Evolutionary conservation across 2,797 vertebrate genomes (phyloP), one percentile per base, ranked within the genome.

Genomic region (Atherinosoma microstoma): DNA sequence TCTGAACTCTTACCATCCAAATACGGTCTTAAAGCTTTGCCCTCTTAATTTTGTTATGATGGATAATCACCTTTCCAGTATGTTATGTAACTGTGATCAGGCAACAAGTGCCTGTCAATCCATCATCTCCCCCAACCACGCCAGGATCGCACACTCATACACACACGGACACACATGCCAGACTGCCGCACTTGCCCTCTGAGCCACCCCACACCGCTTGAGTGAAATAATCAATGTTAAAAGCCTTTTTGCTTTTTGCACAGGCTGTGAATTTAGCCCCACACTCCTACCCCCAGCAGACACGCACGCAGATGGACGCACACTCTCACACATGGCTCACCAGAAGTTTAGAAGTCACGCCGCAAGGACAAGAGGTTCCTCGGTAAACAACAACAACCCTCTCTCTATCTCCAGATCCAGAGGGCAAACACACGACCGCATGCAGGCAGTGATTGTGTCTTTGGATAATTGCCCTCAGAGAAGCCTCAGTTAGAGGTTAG

Each of bases 161-260:
- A 67, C 65, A 20, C 65, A 62, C 40, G 29, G 54, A 9, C 54
- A 65, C 73, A 65, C 77, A 87, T 53, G 62, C 54, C 70, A 51
- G 71, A 62, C 70, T 68, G 68, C 73, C 57, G 29, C 70, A 53
- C 29, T 2, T 38, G 5, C 51, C 75, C 73, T 83, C 73, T 61
- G 78, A 78, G 73, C 81, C 69, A 78, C 83, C 64, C 77, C 66
- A 54, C 36, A 40, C 64, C 9, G 60, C 81, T 66, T 79, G 83
- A 78, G 80, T 85, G 77, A 88, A 87, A 85, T 80, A 94, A 95
- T 95, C 94, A 84, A 95, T 95, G 93, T 93, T 95, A 95, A 95
- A 95, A 95, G 94, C 93, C 90, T 93, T 91, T 93, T 89, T 85
- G 91, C 88, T 84, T 84, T 32, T 79, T 76, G 87, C 87, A 83